Evolutionary conservation across 2,888 invertebrate genomes (phyloP), one percentile per base, ranked within the genome.

Genomic region (Aquatica leii): DNA sequence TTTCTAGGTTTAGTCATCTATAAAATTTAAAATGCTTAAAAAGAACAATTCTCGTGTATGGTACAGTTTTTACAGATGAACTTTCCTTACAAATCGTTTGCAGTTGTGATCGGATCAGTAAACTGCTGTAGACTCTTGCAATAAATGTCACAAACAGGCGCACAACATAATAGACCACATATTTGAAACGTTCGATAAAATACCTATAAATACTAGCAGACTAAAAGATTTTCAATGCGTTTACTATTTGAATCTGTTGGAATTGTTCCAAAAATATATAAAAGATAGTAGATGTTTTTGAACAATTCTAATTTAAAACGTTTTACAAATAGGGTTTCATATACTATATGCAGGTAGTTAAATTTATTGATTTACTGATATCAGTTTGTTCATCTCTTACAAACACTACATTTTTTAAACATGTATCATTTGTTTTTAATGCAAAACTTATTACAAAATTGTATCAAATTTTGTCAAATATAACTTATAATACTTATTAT

Each of bases 161-260:
- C 53, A 53, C 48, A 58, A 53, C 50, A 62, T 62, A 62, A 62
- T 62, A 57, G 62, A 62, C 58, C 62, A 55, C 63, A 63, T 56
- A 63, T 63, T 63, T 59, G 63, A 63, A 63, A 59, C 63, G 59
- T 63, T 63, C 59, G 51, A 59, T 63, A 63, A 63, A 63, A 63
- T 59, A 63, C 59, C 63, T 63, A 63, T 63, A 63, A 63, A 62
- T 62, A 62, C 52, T 59, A 43, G 48, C 53, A 41, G 48, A 40
- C 46, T 59, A 49, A 51, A 40, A 65, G 62, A 59, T 54, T 57
- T 62, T 52, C 62, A 56, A 66, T 66, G 62, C 62, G 62, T 62
- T 63, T 49, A 46, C 59, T 40, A 61, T 57, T 52, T 51, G 65
- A 20, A 21, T 62, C 51, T 43, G 40, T 58, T 66, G 66, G 66